Base-by-base conservation (phyloP, 2,888 invertebrate species). In the Leptopilina drosophilae region DNA sequence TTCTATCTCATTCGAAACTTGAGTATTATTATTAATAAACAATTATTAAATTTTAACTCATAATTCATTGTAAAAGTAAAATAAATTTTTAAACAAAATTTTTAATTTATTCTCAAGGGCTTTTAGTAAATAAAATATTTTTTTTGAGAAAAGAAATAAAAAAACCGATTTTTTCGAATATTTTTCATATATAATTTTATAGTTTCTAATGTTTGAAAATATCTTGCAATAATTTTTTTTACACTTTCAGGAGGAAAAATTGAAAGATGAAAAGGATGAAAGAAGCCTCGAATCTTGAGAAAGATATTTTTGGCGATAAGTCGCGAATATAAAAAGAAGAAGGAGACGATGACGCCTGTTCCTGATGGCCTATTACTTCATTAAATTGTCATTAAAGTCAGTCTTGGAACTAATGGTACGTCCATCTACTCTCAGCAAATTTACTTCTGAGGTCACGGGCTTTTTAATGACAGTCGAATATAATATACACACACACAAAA, bases 321-420 rank as follows among this genome's bases (percentile, higher is more conserved):
- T 85, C 76, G 84, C 81, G 80, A 84, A 84, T 82, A 73, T 42
- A 42, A 66, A 66, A 40, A 42, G 33, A 8, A 65, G 49, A 20
- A 73, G 53, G 14, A 53, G 53, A 8, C 26, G 73, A 33, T 73
- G 86, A 81, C 82, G 83, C 84, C 84, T 78, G 82, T 80, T 33
- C 81, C 79, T 77, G 77, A 77, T 80, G 81, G 82, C 85, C 85
- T 85, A 89, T 89, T 88, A 89, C 85, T 87, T 88, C 86, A 87
- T 89, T 88, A 89, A 87, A 87, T 85, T 85, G 80, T 89, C 86
- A 88, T 89, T 88, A 89, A 88, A 88, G 88, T 81, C 86, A 85
- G 86, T 86, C 85, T 87, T 86, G 82, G 84, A 88, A 84, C 84
- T 87, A 87, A 87, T 86, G 85, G 85, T 73, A 42, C 46, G 59